Base-by-base conservation (phyloP, 2,888 invertebrate genomes). In the Onchidella celtica region DNA sequence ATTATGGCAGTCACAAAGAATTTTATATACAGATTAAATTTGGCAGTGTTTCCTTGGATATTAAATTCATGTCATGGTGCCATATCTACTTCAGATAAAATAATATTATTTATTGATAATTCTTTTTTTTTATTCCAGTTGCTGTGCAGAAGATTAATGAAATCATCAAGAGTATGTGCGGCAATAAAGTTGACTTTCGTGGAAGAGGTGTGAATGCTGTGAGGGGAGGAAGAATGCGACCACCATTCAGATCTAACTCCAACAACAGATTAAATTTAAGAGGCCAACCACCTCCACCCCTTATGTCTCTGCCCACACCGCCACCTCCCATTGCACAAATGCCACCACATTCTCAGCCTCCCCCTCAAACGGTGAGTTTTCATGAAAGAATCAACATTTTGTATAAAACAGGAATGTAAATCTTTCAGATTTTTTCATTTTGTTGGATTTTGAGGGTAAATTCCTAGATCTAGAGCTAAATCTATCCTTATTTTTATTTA, bases 121-220 rank as follows among this genome's bases (percentile, higher is more conserved):
- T 61, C n/a, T 6, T n/a, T 14, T 61, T 21, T 61, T 57, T 78
- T 79, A 63, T 74, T 90, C 32, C 89, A 95, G 95, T 94, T 93
- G 95, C 95, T 68, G 94, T 95, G 84, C 92, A 93, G 75, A 93
- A 94, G 87, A 94, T 95, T 81, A 94, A 94, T 87, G 94, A 95
- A 89, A 94, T 95, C 76, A 94, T 95, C 47, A 78, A 78, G 75
- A 70, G 74, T 65, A 81, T 81, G 81, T 66, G 70, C 55, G 81
- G 81, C 11, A 59, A 81, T 86, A 59, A 86, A 85, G 78, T 84
- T 81, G 80, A 87, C 84, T 38, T 74, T 2, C 72, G 63, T 17
- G 74, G 75, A 32, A 65, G 63, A 17, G 77, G 72, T 1, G 70
- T 59, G 24, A 69, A 73, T 24, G 27, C 57, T 0, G 24, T 68